These are phyloP conservation scores for Nycticorax nycticorax DNA, from an alignment of 2,113 vertebrate genomes.

Conservation along the genomic window DNA sequence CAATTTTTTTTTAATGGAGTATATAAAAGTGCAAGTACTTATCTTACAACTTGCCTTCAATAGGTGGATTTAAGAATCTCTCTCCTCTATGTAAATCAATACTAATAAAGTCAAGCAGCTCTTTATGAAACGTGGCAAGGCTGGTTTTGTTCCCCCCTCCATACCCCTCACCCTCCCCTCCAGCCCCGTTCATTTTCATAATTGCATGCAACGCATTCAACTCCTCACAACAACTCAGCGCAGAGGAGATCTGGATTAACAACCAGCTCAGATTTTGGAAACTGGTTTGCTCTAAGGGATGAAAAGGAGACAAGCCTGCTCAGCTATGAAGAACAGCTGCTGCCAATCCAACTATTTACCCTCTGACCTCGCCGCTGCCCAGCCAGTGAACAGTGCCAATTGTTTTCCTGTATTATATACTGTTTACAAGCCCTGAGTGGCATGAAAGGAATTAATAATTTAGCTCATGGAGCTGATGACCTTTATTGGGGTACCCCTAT, in stretches of 20 bases:
- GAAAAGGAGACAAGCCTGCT: constrained; percentile 56
- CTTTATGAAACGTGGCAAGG: neutral
- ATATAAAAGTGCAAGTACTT: neutral
- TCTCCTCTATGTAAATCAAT: neutral
- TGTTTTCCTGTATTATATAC: constrained; percentile 80
- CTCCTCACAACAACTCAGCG: neutral
- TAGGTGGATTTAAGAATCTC: neutral
- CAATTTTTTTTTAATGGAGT: neutral
- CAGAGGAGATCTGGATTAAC: neutral
- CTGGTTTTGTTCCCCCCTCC: neutral
- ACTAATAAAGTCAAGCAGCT: neutral
- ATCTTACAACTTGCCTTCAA: neutral
- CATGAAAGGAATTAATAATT: constrained; percentile 84
- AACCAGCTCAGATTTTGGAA: neutral
- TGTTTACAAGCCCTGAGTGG: constrained; percentile 82
- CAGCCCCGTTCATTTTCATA: neutral
- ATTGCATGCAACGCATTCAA: neutral
- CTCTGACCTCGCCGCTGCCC: constrained; percentile 83
- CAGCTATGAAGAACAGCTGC: constrained; percentile 76
- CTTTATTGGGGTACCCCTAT: constrained; percentile 76
- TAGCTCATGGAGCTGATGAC: constrained; percentile 74
- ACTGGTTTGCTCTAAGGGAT: constrained; percentile 8
- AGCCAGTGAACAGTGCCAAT: constrained; percentile 81
- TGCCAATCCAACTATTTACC: constrained; percentile 80
- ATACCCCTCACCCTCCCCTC: neutral